Base-by-base conservation (phyloP, 2,888 invertebrate genomes). In the Drosophila robusta region DNA sequence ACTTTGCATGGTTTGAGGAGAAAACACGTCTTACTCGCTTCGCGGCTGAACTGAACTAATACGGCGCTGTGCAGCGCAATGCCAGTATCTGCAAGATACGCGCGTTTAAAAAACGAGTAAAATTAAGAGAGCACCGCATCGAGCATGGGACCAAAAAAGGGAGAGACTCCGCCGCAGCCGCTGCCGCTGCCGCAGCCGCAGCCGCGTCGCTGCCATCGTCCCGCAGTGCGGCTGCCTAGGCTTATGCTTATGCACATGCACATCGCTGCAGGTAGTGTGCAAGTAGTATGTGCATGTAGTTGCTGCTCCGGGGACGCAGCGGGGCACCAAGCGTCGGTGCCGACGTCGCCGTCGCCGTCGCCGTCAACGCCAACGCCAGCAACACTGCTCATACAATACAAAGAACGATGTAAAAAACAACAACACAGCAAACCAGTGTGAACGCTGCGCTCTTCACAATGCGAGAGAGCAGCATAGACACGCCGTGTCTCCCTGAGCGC, bases 11-110 rank as follows among this genome's bases (percentile, higher is more conserved):
- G 75, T 51, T 70, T 86, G 86, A 78, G 86, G 86, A 86, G 78
- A 71, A 82, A 87, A 90, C 92, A 92, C 92, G 92, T 92, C 92
- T 90, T 89, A 91, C 91, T 92, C 90, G 91, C 92, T 92, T 90
- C 91, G 90, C 88, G 89, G 90, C 89, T 91, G 87, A 90, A 74
- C 52, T 68, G 63, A 90, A 89, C 87, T 90, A 89, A 90, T 91
- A 77, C 83, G 54, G 77, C 61, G 61, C 70, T 76, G 71, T 70
- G 70, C 78, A 66, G 65, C 64, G 79, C 75, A 79, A 64, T 69
- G 76, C 58, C 68, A 69, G 74, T 75, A 78, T 75, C 75, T 68
- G 63, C 60, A 74, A 61, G 78, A 74, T 78, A 78, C 78, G 75
- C 75, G 75, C 75, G 75, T 77, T 75, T 62, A 72, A 57, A 77